These are phyloP conservation scores for Palythoa heliodiscus DNA, from an alignment of 92 coral and sea anemone genomes.

Conservation along the genomic window DNA sequence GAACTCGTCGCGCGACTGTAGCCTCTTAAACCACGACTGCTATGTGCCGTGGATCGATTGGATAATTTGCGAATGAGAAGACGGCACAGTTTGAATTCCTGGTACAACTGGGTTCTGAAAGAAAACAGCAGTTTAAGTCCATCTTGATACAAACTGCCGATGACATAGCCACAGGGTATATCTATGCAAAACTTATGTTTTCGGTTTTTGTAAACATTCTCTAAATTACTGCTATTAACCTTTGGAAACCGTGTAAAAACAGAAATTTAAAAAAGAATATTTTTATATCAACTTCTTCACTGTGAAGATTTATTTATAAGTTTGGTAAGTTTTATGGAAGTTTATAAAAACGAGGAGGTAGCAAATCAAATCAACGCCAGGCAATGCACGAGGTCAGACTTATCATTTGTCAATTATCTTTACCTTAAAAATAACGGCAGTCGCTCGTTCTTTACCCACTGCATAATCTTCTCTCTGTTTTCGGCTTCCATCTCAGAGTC, in stretches of 20 bases:
- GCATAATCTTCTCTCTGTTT: slow-evolving; percentile 71
- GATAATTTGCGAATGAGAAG: slow-evolving; percentile 82
- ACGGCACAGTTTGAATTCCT: slow-evolving; percentile 93
- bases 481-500: slow-evolving; percentile 78
- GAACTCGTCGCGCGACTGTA: slow-evolving; percentile 88
- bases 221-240: background rate
- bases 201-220: too few relatives aligned
- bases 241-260: too few relatives aligned
- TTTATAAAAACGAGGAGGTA: too few relatives aligned
- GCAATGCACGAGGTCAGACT: too few relatives aligned
- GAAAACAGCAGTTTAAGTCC: background rate
- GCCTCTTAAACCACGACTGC: slow-evolving; percentile 92
- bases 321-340: too few relatives aligned
- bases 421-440: slow-evolving; percentile 90
- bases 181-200: too few relatives aligned
- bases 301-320: too few relatives aligned
- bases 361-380: too few relatives aligned
- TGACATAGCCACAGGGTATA: too few relatives aligned
- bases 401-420: background rate
- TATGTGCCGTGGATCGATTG: slow-evolving; percentile 78
- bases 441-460: slow-evolving; percentile 89
- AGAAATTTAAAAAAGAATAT: too few relatives aligned
- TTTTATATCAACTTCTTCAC: too few relatives aligned
- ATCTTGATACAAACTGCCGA: too few relatives aligned
- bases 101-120: slow-evolving; percentile 82